Percentiles rank a stretch among this genome's conserved stretches.
These are phyloP conservation scores for Pycnomerus fuliginosus DNA, from an alignment of 2,888 invertebrate species.

Conservation along the genomic window DNA sequence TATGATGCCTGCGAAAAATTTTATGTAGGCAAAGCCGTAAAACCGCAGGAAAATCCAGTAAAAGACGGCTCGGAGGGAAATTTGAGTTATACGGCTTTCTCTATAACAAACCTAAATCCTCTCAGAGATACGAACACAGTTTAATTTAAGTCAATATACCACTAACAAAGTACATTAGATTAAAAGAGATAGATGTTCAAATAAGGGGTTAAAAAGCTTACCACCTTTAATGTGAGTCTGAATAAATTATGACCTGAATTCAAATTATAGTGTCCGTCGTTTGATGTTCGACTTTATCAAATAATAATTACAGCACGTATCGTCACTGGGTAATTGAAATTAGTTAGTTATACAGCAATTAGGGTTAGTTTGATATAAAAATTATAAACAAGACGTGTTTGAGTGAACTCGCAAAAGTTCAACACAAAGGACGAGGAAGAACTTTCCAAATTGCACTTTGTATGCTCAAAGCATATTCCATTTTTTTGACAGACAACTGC, in stretches of 20 bases:
- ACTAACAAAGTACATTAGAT: slow-evolving; percentile 35
- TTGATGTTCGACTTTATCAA: not conserved
- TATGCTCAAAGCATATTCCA: slow-evolving; percentile 17
- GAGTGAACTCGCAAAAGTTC: not conserved
- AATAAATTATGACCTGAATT: slow-evolving; percentile 25
- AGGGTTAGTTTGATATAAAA: not conserved
- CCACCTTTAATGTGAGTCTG: slow-evolving; percentile 33
- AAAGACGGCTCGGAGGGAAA: slow-evolving; percentile 20
- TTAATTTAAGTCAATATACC: slow-evolving; percentile 34
- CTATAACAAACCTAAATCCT: slow-evolving; percentile 30
- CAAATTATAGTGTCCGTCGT: not conserved
- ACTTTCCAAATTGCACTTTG: slow-evolving; percentile 9
- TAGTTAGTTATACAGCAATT: not conserved
- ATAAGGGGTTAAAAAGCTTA: slow-evolving; percentile 38
- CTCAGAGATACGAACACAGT: slow-evolving; percentile 26
- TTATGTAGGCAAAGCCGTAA: slow-evolving; percentile 16
- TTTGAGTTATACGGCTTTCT: slow-evolving; percentile 19
- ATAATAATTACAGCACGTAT: not conserved
- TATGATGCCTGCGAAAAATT: slow-evolving; percentile 10
- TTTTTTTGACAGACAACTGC: slow-evolving; percentile 22
- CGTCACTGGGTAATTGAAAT: not conserved
- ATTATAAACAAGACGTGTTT: not conserved
- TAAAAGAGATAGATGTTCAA: slow-evolving; percentile 37
- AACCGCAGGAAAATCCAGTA: slow-evolving; percentile 18
- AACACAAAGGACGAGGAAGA: not conserved